phyloP scores from a whole-genome alignment of 2,113 vertebrate genomes.

The Mixornis gularis region DNA sequence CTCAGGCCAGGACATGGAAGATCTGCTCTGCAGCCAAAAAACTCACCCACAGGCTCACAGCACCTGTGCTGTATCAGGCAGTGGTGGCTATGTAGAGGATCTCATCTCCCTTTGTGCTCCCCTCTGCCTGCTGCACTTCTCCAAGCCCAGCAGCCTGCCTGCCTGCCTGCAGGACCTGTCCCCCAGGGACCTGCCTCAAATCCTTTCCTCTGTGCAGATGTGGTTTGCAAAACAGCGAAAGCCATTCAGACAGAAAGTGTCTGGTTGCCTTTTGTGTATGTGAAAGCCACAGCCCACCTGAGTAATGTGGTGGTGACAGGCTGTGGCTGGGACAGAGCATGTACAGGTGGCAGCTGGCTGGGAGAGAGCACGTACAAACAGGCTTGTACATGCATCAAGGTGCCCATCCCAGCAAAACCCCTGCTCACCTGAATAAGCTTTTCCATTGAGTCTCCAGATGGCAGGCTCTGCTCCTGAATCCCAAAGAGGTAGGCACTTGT shows the following conservation, averaged over 20 bases:
- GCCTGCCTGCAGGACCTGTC: not conserved
- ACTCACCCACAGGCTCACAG: not conserved
- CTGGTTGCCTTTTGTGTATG: not conserved
- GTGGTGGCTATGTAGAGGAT: not conserved
- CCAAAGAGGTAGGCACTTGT: slow-evolving; percentile 89
- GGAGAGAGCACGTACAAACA: not conserved
- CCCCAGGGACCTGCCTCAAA: not conserved
- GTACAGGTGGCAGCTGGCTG: not conserved
- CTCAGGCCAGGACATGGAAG: not conserved
- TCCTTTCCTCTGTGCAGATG: not conserved
- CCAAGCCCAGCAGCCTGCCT: not conserved
- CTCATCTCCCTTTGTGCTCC: not conserved
- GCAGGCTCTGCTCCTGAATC: slow-evolving; percentile 68
- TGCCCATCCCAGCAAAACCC: not conserved
- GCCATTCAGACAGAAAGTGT: not conserved
- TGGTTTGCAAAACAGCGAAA: not conserved
- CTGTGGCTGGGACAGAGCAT: not conserved
- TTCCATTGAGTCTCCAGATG: slow-evolving; percentile 57
- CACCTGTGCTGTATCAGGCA: not conserved
- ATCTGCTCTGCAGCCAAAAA: not conserved
- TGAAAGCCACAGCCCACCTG: not conserved
- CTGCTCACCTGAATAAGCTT: slow-evolving; percentile 78
- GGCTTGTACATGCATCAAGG: accelerated
- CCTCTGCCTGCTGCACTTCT: not conserved
- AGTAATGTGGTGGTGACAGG: not conserved